Evolutionary conservation across 2,888 invertebrate genomes (phyloP), one percentile per base, ranked within the genome.

Genomic region (Troides helena): DNA sequence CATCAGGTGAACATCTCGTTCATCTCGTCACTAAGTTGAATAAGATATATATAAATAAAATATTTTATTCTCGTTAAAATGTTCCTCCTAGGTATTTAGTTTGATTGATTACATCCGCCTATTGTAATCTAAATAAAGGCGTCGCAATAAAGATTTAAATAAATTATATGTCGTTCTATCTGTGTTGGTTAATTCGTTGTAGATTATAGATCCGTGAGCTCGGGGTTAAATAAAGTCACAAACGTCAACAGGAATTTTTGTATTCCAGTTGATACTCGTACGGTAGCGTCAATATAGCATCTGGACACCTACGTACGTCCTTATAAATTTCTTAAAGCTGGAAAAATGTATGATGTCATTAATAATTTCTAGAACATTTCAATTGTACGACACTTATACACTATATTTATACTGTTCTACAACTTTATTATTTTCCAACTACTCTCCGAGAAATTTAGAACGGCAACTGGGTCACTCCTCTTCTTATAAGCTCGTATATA

Each of bases 401-500:
- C 23, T 12, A 46, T 23, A 4, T 65, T 43, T 58, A 7, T 63
- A 30, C 23, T 10, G 4, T 18, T 36, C 18, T 36, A 43, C 46
- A 50, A 50, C 53, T 62, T 25, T 12, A 5, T 21, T 62, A 36
- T 60, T 60, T 60, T 36, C 46, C 62, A 50, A 62, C 46, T 62
- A 46, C 46, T 14, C 62, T 50, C 50, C 23, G 50, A 50, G 25
- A 18, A 59, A 66, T 46, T 58, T 43, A 43, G 23, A 23, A 30
- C 23, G 59, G 8, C 23, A 58, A 66, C 59, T 66, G 60, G 65
- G 60, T 60, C 60, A 21, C 60, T 50, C 10, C 25, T 53, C n/a
- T 63, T 36, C 53, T 63, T 36, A 63, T 36, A 63, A 63, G 64
- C 64, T 56, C n/a, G 58, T 59, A 8, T 46, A 60, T 60, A 50